These are phyloP conservation scores for Xanthia togata DNA, from an alignment of 2,888 invertebrate genomes.

Conservation along the genomic window DNA sequence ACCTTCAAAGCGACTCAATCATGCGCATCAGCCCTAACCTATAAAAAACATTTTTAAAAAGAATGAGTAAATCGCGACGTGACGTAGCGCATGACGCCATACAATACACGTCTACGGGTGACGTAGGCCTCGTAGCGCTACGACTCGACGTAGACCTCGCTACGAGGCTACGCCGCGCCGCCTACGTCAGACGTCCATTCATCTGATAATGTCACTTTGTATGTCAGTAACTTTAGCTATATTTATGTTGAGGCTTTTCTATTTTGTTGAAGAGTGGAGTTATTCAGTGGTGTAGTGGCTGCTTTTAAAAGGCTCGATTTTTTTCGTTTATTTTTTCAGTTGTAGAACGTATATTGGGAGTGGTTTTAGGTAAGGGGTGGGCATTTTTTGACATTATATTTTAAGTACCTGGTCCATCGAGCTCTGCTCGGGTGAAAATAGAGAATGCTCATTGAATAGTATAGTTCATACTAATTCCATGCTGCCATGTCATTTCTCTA, in stretches of 20 bases:
- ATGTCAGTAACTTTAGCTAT: conserved; percentile 56
- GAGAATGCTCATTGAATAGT: no score
- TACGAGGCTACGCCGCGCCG: conserved; percentile 66
- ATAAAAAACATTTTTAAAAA: conserved; percentile 30
- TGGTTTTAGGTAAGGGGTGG: background rate
- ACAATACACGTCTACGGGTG: conserved; percentile 39
- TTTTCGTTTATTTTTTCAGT: background rate
- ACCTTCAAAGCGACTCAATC: conserved; percentile 23
- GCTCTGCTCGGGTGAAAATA: no score
- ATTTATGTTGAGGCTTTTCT: conserved; percentile 28
- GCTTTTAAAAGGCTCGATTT: background rate
- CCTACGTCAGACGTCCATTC: conserved; percentile 65
- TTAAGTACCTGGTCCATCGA: no score
- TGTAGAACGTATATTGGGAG: background rate
- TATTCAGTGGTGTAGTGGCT: conserved; percentile 4
- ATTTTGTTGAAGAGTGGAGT: conserved; percentile 13
- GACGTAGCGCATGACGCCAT: conserved; percentile 35
- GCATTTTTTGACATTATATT: background rate
- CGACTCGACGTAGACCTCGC: conserved; percentile 59
- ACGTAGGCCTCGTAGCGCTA: conserved; percentile 63
- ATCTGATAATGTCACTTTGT: conserved; percentile 65
- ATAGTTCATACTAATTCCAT: no score
- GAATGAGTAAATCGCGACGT: background rate
- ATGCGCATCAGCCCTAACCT: conserved; percentile 23
- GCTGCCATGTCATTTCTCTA: no score